A percentile compares a stretch with the other conserved stretches of the same genome.
These are phyloP conservation scores for Unio pictorum DNA, from an alignment of 2,888 invertebrate genomes.

Conservation along the genomic window DNA sequence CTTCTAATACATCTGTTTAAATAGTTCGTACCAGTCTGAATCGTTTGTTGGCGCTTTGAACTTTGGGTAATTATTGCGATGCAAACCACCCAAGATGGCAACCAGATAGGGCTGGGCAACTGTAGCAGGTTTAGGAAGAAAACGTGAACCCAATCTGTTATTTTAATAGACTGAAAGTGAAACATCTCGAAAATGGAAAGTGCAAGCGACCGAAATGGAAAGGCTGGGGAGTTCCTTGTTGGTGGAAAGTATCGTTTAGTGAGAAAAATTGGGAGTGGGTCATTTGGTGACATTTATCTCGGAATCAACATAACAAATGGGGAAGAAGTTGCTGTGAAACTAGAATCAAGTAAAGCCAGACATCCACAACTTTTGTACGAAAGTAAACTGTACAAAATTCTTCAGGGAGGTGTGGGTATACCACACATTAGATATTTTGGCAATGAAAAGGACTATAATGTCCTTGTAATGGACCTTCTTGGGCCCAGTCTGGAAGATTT, in stretches of 20 bases:
- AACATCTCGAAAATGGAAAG: conserved; percentile 40
- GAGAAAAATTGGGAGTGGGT: conserved; percentile 71
- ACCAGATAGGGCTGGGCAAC: conserved; percentile 47
- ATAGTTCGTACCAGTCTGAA: neutral
- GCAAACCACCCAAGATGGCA: conserved; percentile 68
- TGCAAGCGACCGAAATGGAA: conserved; percentile 27
- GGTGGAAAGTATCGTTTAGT: conserved; percentile 69
- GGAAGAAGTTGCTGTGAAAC: conserved; percentile 75
- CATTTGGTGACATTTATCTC: conserved; percentile 72
- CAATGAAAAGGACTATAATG: conserved; percentile 98
- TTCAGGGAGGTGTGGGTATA: conserved; percentile 73
- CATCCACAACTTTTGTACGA: conserved; percentile 76
- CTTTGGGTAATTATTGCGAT: conserved; percentile 55
- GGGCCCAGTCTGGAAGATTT: conserved; percentile 77
- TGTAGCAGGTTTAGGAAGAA: conserved; percentile 34
- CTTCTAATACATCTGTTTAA: too few relatives aligned
- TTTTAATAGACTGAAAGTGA: neutral
- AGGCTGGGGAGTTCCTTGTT: conserved; percentile 67
- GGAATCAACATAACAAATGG: conserved; percentile 71
- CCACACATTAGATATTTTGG: conserved; percentile 70
- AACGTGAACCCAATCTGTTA: conserved; percentile 6
- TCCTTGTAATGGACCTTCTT: conserved; percentile 98
- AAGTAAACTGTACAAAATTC: conserved; percentile 75
- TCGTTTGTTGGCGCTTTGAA: conserved; percentile 14
- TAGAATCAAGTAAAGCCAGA: conserved; percentile 74